phyloP scores from a whole-genome alignment of 2,797 vertebrate genomes.

The Chanos chanos region DNA sequence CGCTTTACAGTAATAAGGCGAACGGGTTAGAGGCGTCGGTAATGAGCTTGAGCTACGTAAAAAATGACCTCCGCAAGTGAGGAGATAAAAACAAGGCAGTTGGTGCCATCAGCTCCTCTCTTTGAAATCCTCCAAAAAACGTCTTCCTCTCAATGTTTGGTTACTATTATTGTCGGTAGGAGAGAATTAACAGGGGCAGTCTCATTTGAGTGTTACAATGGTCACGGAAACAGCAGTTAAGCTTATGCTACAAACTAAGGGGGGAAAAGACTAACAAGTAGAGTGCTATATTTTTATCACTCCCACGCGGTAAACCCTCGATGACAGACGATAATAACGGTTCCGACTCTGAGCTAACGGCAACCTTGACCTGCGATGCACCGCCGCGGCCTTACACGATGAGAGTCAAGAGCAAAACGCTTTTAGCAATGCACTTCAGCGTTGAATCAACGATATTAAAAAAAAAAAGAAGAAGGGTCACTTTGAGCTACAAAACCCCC shows the following conservation, averaged over 20 bases:
- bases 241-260: conserved; percentile 15
- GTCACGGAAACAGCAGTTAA: conserved; percentile 2
- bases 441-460: too few relatives aligned
- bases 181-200: neutral
- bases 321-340: conserved; percentile 22
- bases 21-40: conserved; percentile 39
- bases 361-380: conserved; percentile 32
- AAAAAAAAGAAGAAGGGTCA: too few relatives aligned
- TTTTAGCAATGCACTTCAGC: too few relatives aligned
- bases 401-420: too few relatives aligned
- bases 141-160: too few relatives aligned
- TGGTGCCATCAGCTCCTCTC: too few relatives aligned
- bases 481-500: too few relatives aligned
- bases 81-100: conserved; percentile 6
- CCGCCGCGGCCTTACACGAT: conserved; percentile 9
- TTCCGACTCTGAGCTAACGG: conserved; percentile 27
- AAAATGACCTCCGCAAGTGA: conserved; percentile 24
- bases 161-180: too few relatives aligned
- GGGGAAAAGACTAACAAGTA: conserved; percentile 21
- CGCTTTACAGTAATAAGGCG: conserved; percentile 14
- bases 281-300: neutral
- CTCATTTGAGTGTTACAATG: conserved; percentile 3
- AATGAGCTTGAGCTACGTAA: conserved; percentile 2
- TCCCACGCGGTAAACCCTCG: conserved; percentile 6
- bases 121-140: too few relatives aligned